Conservation (phyloP, 2,113 vertebrate genomes). For the Notechis scutatus region DNA sequence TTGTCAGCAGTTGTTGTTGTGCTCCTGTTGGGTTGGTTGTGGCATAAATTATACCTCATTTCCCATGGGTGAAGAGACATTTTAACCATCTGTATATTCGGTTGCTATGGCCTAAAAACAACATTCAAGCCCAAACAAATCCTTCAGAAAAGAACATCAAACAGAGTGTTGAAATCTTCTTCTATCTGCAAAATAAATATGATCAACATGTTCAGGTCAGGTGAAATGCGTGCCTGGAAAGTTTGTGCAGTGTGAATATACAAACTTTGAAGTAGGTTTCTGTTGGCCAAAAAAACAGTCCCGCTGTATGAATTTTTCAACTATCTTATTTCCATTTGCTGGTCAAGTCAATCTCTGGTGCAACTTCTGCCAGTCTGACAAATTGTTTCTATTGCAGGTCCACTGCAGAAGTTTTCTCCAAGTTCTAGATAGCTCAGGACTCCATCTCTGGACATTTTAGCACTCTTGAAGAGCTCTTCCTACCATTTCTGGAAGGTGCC, state of each 20-base stretch:
- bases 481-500: not conserved
- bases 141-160: not conserved
- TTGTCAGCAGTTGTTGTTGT: conserved; percentile 8
- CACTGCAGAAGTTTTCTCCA: not conserved
- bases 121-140: conserved; percentile 4
- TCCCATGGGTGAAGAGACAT: not conserved
- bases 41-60: not conserved
- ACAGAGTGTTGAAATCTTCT: not conserved
- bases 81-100: not conserved
- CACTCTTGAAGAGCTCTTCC: not conserved
- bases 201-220: not conserved
- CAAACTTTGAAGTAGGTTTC: not conserved
- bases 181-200: not conserved
- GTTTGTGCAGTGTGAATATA: not conserved
- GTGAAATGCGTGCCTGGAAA: not conserved
- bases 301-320: not conserved
- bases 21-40: conserved; percentile 8
- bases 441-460: not conserved
- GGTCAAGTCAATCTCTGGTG: not conserved
- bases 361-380: not conserved
- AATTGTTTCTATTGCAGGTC: not conserved
- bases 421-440: not conserved
- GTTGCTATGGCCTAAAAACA: conserved; percentile 8
- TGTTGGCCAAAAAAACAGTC: not conserved
- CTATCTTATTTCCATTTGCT: not conserved